These are phyloP conservation scores for Squalus acanthias DNA, from an alignment of 2,797 vertebrate genomes.

Conservation along the genomic window DNA sequence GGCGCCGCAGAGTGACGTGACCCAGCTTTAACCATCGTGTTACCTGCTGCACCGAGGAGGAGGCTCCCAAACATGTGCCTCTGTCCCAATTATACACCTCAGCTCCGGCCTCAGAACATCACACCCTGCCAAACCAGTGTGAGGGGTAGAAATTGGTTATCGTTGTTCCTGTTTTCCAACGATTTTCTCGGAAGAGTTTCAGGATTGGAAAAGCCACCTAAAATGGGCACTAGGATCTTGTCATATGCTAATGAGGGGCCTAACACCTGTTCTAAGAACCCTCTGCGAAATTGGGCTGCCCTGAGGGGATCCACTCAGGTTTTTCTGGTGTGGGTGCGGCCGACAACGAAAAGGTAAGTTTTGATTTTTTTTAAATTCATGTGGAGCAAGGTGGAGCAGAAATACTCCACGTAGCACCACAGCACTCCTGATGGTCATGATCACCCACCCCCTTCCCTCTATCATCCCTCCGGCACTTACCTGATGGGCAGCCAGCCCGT, in stretches of 20 bases:
- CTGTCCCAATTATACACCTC: too few relatives aligned
- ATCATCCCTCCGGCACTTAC: too few relatives aligned
- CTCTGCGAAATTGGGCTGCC: not conserved
- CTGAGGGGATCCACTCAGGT: not conserved
- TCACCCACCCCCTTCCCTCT: too few relatives aligned
- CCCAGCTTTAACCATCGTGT: not conserved
- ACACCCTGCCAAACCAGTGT: too few relatives aligned
- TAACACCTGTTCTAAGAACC: not conserved
- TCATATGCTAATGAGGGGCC: not conserved
- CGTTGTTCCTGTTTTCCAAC: not conserved
- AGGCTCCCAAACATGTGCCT: not conserved
- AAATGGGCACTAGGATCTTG: not conserved
- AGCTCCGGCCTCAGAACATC: not conserved
- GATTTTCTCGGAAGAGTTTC: not conserved
- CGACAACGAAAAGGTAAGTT: too few relatives aligned
- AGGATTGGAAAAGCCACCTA: not conserved
- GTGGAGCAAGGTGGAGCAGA: too few relatives aligned
- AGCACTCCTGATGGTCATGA: too few relatives aligned
- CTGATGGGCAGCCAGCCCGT: too few relatives aligned
- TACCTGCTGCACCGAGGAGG: not conserved
- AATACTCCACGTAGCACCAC: too few relatives aligned
- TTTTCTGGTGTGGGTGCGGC: not conserved
- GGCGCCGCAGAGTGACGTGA: not conserved
- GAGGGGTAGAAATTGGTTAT: not conserved
- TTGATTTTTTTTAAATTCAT: too few relatives aligned